Percentiles rank a stretch among this genome's conserved stretches.
phyloP scores from a whole-genome alignment of 2,797 vertebrate genomes.

The Gadopsis bispinosus region DNA sequence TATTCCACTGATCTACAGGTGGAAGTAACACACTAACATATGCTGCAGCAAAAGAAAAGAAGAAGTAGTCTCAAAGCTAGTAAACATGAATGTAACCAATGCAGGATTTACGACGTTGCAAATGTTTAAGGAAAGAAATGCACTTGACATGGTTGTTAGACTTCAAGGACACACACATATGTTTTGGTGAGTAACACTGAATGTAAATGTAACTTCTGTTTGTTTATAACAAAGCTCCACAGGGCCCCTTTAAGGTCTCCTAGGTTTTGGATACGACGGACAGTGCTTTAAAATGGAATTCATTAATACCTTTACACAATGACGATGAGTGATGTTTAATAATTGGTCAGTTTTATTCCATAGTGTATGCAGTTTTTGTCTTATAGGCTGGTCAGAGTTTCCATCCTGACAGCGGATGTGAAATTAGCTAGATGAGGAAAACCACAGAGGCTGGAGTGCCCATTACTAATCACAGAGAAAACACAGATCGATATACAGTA shows the following conservation, averaged over 20 bases:
- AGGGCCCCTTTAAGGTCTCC: not conserved
- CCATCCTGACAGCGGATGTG: slow-evolving; percentile 59
- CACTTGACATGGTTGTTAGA: not conserved
- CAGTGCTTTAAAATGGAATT: not conserved
- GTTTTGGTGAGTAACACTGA: not conserved
- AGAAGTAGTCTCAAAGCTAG: not conserved
- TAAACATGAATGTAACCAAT: not conserved
- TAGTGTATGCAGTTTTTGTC: slow-evolving; percentile 15
- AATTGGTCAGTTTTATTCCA: slow-evolving; percentile 5
- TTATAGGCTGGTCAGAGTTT: slow-evolving; percentile 17
- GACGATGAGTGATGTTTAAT: not conserved
- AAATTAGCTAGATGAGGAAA: slow-evolving; percentile 64
- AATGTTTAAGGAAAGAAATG: not conserved
- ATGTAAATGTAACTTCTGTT: not conserved
- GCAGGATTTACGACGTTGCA: not conserved
- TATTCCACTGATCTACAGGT: not conserved
- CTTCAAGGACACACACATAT: not conserved
- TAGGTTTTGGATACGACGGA: not conserved
- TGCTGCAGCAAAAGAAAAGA: not conserved
- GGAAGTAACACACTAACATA: not conserved
- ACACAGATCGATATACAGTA: slow-evolving; percentile 69
- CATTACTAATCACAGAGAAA: slow-evolving; percentile 71
- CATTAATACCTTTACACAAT: not conserved
- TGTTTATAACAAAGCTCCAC: not conserved
- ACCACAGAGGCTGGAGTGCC: slow-evolving; percentile 60